Base-by-base conservation (phyloP, 2,113 vertebrate genomes). In the Myotis yumanensis region DNA sequence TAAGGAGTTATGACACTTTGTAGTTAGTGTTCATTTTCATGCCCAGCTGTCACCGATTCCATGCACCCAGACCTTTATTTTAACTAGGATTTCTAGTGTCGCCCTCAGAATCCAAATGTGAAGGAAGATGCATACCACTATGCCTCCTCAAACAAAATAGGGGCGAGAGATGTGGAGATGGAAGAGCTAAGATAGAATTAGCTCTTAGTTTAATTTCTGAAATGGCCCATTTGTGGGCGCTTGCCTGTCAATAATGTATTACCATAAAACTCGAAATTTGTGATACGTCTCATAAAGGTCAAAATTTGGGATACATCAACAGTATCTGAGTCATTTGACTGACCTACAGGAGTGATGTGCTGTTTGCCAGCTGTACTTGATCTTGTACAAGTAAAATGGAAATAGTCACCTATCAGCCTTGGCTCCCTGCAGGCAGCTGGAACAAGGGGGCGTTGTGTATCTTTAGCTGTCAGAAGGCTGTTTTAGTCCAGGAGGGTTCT, bases 11-110 rank as follows among this genome's bases (percentile, higher is more conserved):
- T 20, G 69, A 88, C 25, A 15, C 28, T 82, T 11, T 3, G 5
- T 22, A 46, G 43, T 68, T 62, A 69, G 12, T 23, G n/a, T 73
- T 86, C 18, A 40, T 11, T 80, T 35, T 71, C 52, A 86, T 35
- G 8, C 28, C 73, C 17, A 25, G 30, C 22, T 0, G 1, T 54
- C 12, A 18, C n/a, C 4, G 11, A 11, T 20, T 35, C 15, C 4
- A 4, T 25, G 75, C 32, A 69, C 28, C 43, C 0, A 2, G 96
- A 96, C 76, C 25, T 43, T 87, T 89, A 51, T 88, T 95, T 93
- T 88, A 86, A 94, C 30, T 68, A 25, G n/a, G 37, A 37, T 90
- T 51, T 68, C 48, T 80, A 59, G 48, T 32, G 8, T 22, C n/a
- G 57, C 18, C 28, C 23, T 83, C 77, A 17, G 32, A 62, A 46